Evolutionary conservation across 2,888 invertebrate species (phyloP), one percentile per base, ranked within the genome.

Genomic region (Dendrolimus houi): DNA sequence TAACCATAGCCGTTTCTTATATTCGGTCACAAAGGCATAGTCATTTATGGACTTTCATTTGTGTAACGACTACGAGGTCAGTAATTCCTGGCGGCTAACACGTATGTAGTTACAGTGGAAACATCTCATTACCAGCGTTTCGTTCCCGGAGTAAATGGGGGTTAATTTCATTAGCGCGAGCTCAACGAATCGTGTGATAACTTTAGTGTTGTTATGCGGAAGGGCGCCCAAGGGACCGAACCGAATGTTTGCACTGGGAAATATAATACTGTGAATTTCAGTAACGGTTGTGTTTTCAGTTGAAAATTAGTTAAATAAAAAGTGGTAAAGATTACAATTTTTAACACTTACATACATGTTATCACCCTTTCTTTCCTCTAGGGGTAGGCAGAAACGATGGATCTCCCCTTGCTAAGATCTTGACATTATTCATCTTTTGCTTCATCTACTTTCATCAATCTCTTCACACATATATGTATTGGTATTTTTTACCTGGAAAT

Each of bases 111-210:
- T 78, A 77, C 75, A 79, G 72, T 69, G 70, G 67, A 64, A 78
- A 82, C 80, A 82, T 85, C 83, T 85, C 85, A 86, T 86, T 87
- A 86, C 83, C 73, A 75, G 65, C 77, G 74, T 78, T 75, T 78
- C 75, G 74, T 81, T 83, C 80, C 74, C 77, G 74, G 76, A 71
- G 77, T 72, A 75, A 84, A 83, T 81, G 79, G 80, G 81, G 84
- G 86, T 87, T 90, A 88, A 88, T 89, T 90, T 89, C 88, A 90
- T 90, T 90, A 90, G 84, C 74, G 76, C 75, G 81, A 71, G 73
- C 83, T 78, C 88, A 87, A 87, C 89, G 89, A 88, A 87, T 87
- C 87, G 87, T 88, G 87, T 88, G 87, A 88, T 87, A 88, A 88
- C 85, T 88, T 87, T 85, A 86, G 81, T 80, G 80, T 80, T 81